A percentile compares a stretch with the other conserved stretches of the same genome.
Conservation (phyloP, 1,140 invertebrate species). For the Pachypeltis micranthus region DNA sequence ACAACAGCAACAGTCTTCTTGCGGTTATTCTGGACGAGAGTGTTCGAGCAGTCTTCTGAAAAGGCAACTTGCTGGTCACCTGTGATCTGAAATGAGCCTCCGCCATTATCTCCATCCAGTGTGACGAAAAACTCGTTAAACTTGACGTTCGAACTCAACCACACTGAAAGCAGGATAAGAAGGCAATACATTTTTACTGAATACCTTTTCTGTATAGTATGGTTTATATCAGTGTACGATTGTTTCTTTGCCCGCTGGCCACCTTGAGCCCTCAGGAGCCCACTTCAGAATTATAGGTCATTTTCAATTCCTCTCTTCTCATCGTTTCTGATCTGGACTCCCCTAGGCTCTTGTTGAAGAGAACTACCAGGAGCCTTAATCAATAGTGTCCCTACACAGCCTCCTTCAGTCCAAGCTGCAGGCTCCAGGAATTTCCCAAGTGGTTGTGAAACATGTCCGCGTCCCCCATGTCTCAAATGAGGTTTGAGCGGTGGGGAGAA, state of each 20-base stretch:
- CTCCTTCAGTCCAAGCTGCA: too few relatives aligned
- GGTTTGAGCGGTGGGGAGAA: neutral
- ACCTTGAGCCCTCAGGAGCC: neutral
- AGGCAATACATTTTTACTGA: neutral
- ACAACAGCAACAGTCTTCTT: neutral
- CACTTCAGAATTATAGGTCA: neutral
- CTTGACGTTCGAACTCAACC: neutral
- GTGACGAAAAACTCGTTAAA: neutral
- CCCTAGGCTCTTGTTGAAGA: too few relatives aligned
- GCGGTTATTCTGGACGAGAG: neutral
- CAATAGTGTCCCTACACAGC: too few relatives aligned
- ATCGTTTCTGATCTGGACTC: too few relatives aligned
- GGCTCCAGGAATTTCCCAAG: too few relatives aligned
- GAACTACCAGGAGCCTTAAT: too few relatives aligned
- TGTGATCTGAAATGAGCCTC: neutral
- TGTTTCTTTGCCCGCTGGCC: neutral
- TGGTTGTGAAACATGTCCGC: too few relatives aligned
- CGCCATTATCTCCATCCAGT: neutral
- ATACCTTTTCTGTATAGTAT: neutral
- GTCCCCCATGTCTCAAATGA: neutral
- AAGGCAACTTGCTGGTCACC: neutral
- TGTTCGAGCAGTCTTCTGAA: neutral
- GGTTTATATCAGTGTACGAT: neutral
- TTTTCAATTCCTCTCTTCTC: too few relatives aligned
- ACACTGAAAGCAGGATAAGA: neutral